A percentile compares a stretch with the other conserved stretches of the same genome.
phyloP scores from a whole-genome alignment of 1,140 invertebrate species.

The Chelonus insularis region DNA sequence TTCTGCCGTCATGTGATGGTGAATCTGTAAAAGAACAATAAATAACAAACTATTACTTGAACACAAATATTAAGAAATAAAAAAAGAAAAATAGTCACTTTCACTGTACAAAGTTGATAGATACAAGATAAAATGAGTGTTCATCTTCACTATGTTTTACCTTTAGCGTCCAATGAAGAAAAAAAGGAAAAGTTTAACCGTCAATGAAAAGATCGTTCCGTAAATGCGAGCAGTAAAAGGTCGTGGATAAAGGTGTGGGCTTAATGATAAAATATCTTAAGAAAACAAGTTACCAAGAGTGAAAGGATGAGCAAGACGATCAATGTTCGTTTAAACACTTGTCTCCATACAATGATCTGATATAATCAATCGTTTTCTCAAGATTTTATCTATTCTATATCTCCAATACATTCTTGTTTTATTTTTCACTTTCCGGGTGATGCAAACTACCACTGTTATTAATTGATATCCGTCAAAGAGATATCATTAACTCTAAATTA shows the following conservation, averaged over 20 bases:
- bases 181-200: not conserved
- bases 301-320: conserved; percentile 9
- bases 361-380: not conserved
- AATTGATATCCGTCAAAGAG: no score
- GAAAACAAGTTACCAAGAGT: conserved; percentile 7
- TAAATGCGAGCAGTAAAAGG: not conserved
- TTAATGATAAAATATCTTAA: not conserved
- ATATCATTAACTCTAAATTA: no score
- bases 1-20: conserved; percentile 80
- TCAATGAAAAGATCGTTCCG: conserved; percentile 1
- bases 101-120: no score
- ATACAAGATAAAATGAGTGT: not conserved
- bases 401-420: not conserved
- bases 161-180: not conserved
- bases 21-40: conserved; percentile 68
- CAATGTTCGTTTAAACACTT: not conserved
- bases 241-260: not conserved
- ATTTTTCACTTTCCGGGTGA: not conserved
- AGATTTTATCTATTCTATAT: not conserved
- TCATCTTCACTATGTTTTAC: not conserved
- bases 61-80: not conserved
- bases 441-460: no score
- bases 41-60: not conserved
- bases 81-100: not conserved
- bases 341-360: not conserved